Percentiles rank a stretch among this genome's conserved stretches.
Evolutionary conservation across 2,113 vertebrate species (phyloP).

Genomic region (Acrocephalus arundinaceus): DNA sequence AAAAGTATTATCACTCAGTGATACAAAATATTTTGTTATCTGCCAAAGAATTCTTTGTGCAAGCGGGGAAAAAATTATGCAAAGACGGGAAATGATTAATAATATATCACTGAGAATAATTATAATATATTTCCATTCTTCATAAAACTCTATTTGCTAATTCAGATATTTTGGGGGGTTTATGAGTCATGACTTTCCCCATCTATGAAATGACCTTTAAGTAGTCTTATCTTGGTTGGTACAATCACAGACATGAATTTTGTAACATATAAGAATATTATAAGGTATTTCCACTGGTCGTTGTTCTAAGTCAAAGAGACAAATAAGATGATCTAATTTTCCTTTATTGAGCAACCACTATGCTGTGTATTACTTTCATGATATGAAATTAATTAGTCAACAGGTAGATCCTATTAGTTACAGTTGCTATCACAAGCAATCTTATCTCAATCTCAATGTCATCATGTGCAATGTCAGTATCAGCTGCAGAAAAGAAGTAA

Average conservation of each 20-base stretch:
- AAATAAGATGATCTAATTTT: not conserved
- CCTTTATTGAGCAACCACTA: not conserved
- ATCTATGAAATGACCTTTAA: not conserved
- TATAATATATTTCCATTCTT: not conserved
- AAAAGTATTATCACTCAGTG: not conserved
- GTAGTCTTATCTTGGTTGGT: not conserved
- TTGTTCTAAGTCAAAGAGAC: not conserved
- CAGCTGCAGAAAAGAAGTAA: not conserved
- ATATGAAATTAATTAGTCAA: not conserved
- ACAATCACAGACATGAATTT: not conserved
- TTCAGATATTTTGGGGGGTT: not conserved
- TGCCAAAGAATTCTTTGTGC: conserved; percentile 35
- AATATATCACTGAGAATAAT: not conserved
- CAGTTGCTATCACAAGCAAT: not conserved
- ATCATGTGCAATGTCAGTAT: not conserved
- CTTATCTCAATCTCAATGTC: not conserved
- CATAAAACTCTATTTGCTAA: not conserved
- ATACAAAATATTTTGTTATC: not conserved
- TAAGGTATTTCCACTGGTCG: not conserved
- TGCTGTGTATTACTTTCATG: not conserved
- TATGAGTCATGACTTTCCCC: not conserved
- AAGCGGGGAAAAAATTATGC: not conserved
- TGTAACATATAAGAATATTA: not conserved
- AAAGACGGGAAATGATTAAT: not conserved
- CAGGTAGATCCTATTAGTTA: not conserved